Conservation (phyloP, 2,797 vertebrate genomes). For the Sebastes miniatus region DNA sequence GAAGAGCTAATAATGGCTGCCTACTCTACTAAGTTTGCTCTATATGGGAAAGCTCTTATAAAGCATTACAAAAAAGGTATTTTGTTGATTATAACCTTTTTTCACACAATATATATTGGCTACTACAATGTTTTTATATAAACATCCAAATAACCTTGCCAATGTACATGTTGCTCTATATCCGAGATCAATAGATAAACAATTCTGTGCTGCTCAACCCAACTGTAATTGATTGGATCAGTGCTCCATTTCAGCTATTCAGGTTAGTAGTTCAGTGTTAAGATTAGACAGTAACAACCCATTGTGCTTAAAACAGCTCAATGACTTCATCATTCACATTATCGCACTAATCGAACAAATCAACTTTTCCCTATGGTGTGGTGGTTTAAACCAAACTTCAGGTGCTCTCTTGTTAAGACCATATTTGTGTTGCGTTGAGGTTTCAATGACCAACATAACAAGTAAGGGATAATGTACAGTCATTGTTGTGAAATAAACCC, state of each 20-base stretch:
- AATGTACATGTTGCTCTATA: background rate
- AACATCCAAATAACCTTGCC: background rate
- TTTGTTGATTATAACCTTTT: background rate
- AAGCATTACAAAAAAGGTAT: background rate
- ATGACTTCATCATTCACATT: background rate
- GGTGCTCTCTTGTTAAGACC: background rate
- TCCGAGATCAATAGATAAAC: background rate
- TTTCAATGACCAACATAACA: background rate
- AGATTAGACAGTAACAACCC: background rate
- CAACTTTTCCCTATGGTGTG: background rate
- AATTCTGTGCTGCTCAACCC: background rate
- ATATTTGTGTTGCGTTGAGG: background rate
- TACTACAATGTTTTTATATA: background rate
- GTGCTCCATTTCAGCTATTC: background rate
- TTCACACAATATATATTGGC: background rate
- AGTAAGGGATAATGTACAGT: too few relatives aligned
- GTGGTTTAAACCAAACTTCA: background rate
- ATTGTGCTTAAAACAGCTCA: background rate
- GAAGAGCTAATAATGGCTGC: background rate
- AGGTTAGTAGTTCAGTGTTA: background rate
- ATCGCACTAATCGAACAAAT: background rate
- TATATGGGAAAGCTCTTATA: background rate
- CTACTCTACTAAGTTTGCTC: background rate
- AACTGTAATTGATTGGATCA: constrained; percentile 13
- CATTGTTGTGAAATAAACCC: too few relatives aligned